phyloP scores from a whole-genome alignment of 2,113 vertebrate species.

The Myotis yumanensis region DNA sequence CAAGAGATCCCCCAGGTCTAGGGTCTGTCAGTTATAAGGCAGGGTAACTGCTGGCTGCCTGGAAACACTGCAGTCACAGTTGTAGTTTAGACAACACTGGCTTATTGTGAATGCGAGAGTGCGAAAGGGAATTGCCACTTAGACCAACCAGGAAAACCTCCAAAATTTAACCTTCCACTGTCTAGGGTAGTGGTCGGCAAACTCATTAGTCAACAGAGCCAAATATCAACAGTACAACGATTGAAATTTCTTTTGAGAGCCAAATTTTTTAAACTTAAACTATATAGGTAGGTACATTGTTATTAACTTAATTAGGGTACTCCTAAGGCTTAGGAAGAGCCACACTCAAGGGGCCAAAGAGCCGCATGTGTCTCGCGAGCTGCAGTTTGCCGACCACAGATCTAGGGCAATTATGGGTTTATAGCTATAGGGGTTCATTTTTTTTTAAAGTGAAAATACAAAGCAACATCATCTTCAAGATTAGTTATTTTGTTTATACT shows the following conservation, averaged over 20 bases:
- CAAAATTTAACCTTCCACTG: not conserved
- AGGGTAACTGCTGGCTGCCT: not conserved
- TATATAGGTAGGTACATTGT: too few species aligned
- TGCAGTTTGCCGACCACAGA: too few species aligned
- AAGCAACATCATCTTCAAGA: conserved; percentile 28
- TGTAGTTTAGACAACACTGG: not conserved
- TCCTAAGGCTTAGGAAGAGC: too few species aligned
- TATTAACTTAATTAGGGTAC: too few species aligned
- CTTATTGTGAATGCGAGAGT: not conserved
- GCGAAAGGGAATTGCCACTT: not conserved
- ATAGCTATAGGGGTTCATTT: not conserved
- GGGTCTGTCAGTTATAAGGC: not conserved
- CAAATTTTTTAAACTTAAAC: too few species aligned
- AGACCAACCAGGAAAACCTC: not conserved
- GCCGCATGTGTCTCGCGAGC: too few species aligned
- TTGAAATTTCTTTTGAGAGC: too few species aligned
- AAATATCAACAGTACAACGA: too few species aligned
- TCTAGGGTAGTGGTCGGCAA: too few species aligned
- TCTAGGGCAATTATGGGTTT: not conserved
- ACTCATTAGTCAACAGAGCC: too few species aligned
- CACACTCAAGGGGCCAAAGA: too few species aligned
- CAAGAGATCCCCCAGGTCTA: not conserved
- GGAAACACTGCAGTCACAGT: not conserved
- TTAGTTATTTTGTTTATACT: conserved; percentile 2
- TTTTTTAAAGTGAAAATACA: not conserved